Evolutionary conservation across 1,140 invertebrate species (phyloP), one percentile per base, ranked within the genome.

Genomic region (Linepithema humile): DNA sequence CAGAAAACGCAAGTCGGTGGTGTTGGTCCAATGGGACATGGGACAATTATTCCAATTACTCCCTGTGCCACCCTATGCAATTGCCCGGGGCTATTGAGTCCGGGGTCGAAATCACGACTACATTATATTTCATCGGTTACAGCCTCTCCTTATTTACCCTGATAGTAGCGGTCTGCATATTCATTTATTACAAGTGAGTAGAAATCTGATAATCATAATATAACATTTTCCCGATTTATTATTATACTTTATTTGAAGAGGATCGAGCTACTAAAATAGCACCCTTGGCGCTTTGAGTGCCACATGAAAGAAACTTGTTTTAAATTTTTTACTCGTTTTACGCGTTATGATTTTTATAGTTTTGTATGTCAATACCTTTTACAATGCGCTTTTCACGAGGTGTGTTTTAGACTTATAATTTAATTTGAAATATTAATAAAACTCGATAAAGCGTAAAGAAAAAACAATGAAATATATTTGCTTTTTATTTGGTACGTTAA

Each of bases 131-230:
- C 85, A 95, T 96, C 29, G 97, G 97, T 17, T 98, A 97, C 93
- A 95, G 95, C 20, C 93, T 97, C 45, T 98, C 97, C n/a, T 95
- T 98, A 7, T 94, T 97, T n/a, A 96, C 97, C 0, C 95, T 98
- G 15, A 93, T 96, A 12, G 94, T 97, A 38, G 97, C 97, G 26
- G 95, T 98, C 43, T 96, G 95, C 85, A 97, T 98, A 85, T 98
- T 98, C 93, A 93, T 97, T 45, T 97, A 97, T 92, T 98, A 97
- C 95, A 97, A 98, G 97, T 98, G 95, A 96, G 96, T 95, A 2
- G 38, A 67, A 6, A 12, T 17, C 29, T 3, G 4, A 32, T 20
- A 3, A 15, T 17, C 12, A 32, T 48, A 43, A 40, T 12, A 15
- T 57, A 3, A 29, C 53, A 40, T 2, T 74, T n/a, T 38, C 15